Evolutionary conservation across 2,113 vertebrate genomes (phyloP).

Genomic region (Pedionomus torquatus): DNA sequence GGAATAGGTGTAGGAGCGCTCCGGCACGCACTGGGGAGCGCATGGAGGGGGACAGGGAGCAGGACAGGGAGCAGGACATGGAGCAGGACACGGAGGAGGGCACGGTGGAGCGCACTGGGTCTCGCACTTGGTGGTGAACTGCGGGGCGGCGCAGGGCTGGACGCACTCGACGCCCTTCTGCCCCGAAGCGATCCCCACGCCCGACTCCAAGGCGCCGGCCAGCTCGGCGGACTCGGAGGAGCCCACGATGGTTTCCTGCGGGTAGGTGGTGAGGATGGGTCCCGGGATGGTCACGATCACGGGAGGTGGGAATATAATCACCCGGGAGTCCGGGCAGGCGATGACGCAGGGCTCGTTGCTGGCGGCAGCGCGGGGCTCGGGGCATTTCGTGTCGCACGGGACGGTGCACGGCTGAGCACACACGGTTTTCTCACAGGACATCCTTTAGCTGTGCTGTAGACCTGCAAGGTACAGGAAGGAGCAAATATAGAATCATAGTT

Average conservation of each 20-base stretch:
- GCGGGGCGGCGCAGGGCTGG: neutral
- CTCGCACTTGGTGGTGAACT: neutral
- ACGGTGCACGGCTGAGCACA: neutral
- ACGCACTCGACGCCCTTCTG: neutral
- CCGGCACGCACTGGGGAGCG: neutral
- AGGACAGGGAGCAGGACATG: neutral
- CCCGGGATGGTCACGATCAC: slow-evolving; percentile 48
- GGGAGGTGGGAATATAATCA: slow-evolving; percentile 52
- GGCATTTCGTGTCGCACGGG: neutral
- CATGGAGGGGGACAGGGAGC: neutral
- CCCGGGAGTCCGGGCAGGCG: slow-evolving; percentile 10
- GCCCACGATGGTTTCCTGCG: slow-evolving; percentile 41
- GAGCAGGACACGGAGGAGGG: neutral
- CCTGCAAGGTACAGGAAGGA: neutral
- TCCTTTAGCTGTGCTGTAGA: neutral
- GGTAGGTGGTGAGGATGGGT: slow-evolving; percentile 62
- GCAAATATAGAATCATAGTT: neutral
- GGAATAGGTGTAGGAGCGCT: slow-evolving; percentile 60
- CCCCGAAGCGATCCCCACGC: fast-evolving
- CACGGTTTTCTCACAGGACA: slow-evolving; percentile 22
- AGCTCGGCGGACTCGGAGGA: neutral
- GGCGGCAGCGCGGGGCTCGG: neutral
- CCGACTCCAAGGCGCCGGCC: neutral
- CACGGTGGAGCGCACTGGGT: neutral
- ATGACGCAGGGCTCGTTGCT: slow-evolving; percentile 35